phyloP scores from a whole-genome alignment of 2,113 vertebrate species.

The Sturnira hondurensis region DNA sequence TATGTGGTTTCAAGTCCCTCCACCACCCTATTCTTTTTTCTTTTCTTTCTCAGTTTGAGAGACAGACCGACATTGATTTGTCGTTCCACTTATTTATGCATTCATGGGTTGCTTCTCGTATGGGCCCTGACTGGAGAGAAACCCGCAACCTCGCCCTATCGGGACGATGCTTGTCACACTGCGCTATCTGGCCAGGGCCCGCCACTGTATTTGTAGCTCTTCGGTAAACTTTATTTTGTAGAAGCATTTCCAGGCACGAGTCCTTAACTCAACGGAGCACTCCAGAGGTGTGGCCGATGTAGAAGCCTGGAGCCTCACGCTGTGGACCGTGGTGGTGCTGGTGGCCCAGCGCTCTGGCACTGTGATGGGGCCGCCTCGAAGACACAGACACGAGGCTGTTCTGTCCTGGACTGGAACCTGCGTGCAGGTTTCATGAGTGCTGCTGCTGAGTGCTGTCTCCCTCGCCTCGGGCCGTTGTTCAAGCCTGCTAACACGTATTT shows the following conservation, averaged over 20 bases:
- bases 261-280: background rate
- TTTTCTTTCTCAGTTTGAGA: too few species aligned
- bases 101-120: too few species aligned
- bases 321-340: fast-evolving
- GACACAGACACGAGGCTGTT: background rate
- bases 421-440: too few species aligned
- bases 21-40: background rate
- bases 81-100: too few species aligned
- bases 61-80: too few species aligned
- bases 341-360: background rate
- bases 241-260: background rate
- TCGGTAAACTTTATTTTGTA: background rate
- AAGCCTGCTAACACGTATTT: background rate
- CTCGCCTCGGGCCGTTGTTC: background rate
- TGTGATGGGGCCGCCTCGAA: background rate
- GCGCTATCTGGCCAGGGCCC: too few species aligned
- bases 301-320: background rate
- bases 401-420: background rate
- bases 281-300: fast-evolving
- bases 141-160: too few species aligned
- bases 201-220: background rate
- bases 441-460: background rate
- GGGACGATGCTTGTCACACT: too few species aligned
- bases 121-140: too few species aligned
- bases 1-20: background rate